Percentiles rank a stretch among this genome's conserved stretches.
phyloP scores from a whole-genome alignment of 1,140 invertebrate genomes.

The Palaemon carinicauda region DNA sequence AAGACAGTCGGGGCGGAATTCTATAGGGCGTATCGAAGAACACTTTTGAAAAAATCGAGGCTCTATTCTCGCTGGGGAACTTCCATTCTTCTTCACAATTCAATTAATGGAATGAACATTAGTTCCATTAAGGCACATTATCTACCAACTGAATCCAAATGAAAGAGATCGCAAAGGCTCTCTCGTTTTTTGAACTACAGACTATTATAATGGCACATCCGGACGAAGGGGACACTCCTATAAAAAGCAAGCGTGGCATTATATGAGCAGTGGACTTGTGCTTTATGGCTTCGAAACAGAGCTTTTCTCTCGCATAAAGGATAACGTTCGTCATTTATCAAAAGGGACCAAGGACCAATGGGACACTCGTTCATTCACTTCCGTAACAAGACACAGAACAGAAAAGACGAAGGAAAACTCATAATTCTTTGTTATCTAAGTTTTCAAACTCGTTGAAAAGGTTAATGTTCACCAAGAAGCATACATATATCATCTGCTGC shows the following conservation, averaged over 20 bases:
- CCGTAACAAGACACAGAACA: no score
- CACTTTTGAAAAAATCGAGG: conserved; percentile 25
- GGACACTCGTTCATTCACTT: no score
- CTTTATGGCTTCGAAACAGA: background rate
- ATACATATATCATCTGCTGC: no score
- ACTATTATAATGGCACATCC: conserved; percentile 31
- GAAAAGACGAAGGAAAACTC: no score
- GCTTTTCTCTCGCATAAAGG: background rate
- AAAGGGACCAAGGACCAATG: no score
- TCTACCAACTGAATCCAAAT: conserved; percentile 33
- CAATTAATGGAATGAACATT: conserved; percentile 54
- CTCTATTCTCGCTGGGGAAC: background rate
- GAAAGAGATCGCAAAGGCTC: conserved; percentile 14
- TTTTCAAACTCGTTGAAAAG: no score
- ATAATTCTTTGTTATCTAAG: no score
- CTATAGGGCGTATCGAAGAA: conserved; percentile 31
- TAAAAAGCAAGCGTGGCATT: background rate
- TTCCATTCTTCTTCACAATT: conserved; percentile 48
- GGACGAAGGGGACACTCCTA: background rate
- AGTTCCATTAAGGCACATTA: conserved; percentile 50
- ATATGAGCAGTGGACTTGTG: conserved; percentile 7
- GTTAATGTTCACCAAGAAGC: no score
- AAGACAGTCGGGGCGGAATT: background rate
- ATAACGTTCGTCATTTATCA: no score
- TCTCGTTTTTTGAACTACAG: background rate